Evolutionary conservation across 2,888 invertebrate genomes (phyloP).

Genomic region (Erebia ligea): DNA sequence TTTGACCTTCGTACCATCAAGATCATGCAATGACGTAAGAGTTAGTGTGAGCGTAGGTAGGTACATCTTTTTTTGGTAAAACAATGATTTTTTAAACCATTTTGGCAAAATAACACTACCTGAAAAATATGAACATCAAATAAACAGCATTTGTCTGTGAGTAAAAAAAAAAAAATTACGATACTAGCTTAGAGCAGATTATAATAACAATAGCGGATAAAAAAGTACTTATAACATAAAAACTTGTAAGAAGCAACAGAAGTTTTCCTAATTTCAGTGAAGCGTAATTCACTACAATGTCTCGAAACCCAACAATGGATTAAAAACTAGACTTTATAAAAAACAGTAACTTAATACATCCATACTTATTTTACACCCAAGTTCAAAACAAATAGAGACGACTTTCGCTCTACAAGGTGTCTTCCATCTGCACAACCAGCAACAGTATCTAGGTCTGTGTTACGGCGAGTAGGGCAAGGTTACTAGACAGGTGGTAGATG

Average conservation of each 20-base stretch:
- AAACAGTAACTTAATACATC: not conserved
- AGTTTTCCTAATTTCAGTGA: not conserved
- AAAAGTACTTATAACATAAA: not conserved
- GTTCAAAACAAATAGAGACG: conserved; percentile 5
- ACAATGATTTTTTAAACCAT: not conserved
- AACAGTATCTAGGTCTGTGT: conserved; percentile 35
- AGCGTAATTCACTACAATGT: too few relatives aligned
- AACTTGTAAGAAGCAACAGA: not conserved
- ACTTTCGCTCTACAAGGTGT: conserved; percentile 24
- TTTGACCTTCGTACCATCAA: conserved; percentile 33
- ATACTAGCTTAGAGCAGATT: not conserved
- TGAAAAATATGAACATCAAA: not conserved
- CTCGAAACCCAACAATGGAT: not conserved
- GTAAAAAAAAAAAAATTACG: not conserved
- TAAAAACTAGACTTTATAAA: not conserved
- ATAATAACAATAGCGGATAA: not conserved
- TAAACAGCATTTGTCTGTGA: not conserved
- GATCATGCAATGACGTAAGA: conserved; percentile 15
- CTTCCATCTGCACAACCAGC: conserved; percentile 7
- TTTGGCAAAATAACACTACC: not conserved
- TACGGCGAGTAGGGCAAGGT: conserved; percentile 36
- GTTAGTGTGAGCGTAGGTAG: not conserved
- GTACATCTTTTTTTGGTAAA: not conserved
- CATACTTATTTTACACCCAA: not conserved
- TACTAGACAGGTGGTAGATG: conserved; percentile 18